Evolutionary conservation across 92 coral and sea anemone species (phyloP), one percentile per base, ranked within the genome.

Genomic region (Epizoanthus scotinus): DNA sequence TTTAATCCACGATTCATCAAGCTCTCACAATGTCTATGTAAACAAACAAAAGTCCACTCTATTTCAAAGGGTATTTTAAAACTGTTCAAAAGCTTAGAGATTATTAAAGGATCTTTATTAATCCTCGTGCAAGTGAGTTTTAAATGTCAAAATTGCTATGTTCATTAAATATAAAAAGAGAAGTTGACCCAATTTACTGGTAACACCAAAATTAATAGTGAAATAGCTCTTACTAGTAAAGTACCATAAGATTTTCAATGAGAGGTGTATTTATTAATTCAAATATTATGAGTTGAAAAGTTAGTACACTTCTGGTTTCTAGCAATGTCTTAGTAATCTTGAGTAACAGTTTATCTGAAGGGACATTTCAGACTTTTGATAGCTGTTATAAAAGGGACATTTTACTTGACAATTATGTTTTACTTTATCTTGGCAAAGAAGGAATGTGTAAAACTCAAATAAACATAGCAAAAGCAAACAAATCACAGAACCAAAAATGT

Each of bases 401-500:
- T 64, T 64, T 64, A 64, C 36, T 38, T n/a, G 29, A 14, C 21
- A 22, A 36, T 69, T 6, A 21, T 28, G 42, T 36, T 29, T 36
- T 0, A 34, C 34, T 71, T 71, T 71, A 52, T 40, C 78, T 28
- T 25, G 31, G 78, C 63, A 50, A 71, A 53, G 22, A 42, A 71
- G 78, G 78, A 26, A 71, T 71, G 42, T 64, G 8, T 13, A 42
- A 50, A 50, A 53, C 21, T 26, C 47, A 71, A 71, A 71, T 27
- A 50, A 26, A 27, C 24, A 15, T 31, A 53, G 36, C 6, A 17
- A 25, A 71, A 25, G 26, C 63, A 71, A 71, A 71, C 62, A 71
- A 14, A 53, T 4, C 12, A 18, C 38, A 52, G 20, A 59, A 27
- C 49, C 63, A 71, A 71, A 53, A 49, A 24, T 71, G 70, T 27